Base-by-base conservation (phyloP, 2,797 vertebrate genomes). In the Cephalopachus bancanus region DNA sequence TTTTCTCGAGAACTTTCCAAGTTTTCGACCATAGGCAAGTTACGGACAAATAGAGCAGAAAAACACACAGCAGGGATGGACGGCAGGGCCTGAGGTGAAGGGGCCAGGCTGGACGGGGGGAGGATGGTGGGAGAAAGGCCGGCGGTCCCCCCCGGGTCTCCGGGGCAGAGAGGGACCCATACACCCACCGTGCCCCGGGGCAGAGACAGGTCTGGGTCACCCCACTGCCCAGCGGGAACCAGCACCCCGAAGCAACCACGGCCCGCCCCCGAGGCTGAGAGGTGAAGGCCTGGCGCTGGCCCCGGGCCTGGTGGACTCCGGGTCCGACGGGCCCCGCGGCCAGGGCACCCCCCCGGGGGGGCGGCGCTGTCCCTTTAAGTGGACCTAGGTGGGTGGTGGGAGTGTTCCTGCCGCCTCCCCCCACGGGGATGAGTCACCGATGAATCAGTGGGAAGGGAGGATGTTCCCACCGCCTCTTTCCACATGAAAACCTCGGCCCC, bases 351-450 rank as follows among this genome's bases (percentile, higher is more conserved):
- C 59, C 51, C n/a, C 0, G 5, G 11, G 0, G 19, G 26, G 55
- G 49, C 20, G 86, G 37, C 22, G 30, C 93, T 96, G 97, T 87
- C 53, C 44, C 97, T 98, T 97, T 96, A 97, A 97, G 76, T 2
- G 0, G 11, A 59, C 26, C 15, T 0, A 3, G 57, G 60, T 20
- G 76, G 90, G 69, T 5, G 37, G 86, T 19, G 33, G 53, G 94
- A 8, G 37, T 0, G 3, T 33, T 60, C 71, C 92, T 16, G 67
- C 74, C 37, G 57, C 76, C 80, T 28, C 75, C 55, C 81, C 30
- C 33, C 72, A 24, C 72, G 3, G 2, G 0, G 93, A 87, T 97
- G 97, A 97, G 33, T 98, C 97, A 97, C 33, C 8, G 5, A 33
- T 97, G 97, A 95, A 53, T 97, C 97, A 97, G 85, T 51, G 93